phyloP scores from a whole-genome alignment of 2,797 vertebrate species.

The Urophycis tenuis region DNA sequence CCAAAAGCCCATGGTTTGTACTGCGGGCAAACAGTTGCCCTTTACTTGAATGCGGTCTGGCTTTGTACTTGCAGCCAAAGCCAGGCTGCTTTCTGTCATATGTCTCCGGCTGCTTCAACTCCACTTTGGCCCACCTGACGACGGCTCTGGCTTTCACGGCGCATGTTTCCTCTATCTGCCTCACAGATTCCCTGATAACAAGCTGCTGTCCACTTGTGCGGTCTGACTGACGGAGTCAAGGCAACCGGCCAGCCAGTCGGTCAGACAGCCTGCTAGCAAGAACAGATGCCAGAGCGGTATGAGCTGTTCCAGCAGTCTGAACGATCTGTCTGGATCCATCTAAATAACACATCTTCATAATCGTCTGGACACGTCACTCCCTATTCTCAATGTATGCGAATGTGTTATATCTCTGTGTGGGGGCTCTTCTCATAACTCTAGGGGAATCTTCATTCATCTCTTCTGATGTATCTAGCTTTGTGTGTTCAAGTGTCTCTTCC shows the following conservation, averaged over 20 bases:
- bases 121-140: slow-evolving; percentile 2
- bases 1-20: background rate
- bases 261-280: background rate
- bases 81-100: slow-evolving; percentile 21
- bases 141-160: slow-evolving; percentile 18
- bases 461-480: background rate
- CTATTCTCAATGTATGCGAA: background rate
- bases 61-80: no score
- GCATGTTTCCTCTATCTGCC: slow-evolving; percentile 30
- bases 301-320: background rate
- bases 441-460: background rate
- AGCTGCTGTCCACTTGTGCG: slow-evolving; percentile 29
- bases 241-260: background rate
- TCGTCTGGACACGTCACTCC: background rate
- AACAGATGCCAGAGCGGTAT: background rate
- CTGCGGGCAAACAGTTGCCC: background rate
- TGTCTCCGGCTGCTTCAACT: slow-evolving; percentile 22
- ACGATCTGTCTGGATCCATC: background rate
- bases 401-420: no score
- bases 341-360: background rate
- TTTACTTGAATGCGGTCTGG: no score
- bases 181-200: slow-evolving; percentile 44
- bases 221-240: background rate
- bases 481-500: background rate
- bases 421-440: background rate